Evolutionary conservation across 2,888 invertebrate species (phyloP).

Genomic region (Pycnomerus fuliginosus): DNA sequence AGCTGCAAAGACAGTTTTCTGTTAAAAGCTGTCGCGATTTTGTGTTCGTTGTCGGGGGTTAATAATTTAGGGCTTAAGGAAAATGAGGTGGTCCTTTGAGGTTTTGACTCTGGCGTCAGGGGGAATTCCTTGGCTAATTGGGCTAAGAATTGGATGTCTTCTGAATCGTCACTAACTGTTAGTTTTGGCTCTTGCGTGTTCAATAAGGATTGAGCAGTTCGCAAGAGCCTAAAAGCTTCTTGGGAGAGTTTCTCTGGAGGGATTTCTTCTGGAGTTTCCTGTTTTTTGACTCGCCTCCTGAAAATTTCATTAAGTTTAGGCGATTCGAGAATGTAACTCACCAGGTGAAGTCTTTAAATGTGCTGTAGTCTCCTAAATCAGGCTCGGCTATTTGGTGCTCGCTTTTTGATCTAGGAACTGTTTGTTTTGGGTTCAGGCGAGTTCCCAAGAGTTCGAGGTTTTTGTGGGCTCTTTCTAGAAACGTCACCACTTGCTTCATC

Average conservation of each 20-base stretch:
- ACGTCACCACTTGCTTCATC: slow-evolving; percentile 69
- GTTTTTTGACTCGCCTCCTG: slow-evolving; percentile 47
- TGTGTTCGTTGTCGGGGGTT: slow-evolving; percentile 38
- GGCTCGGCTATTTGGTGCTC: slow-evolving; percentile 50
- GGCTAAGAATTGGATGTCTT: slow-evolving; percentile 47
- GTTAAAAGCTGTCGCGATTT: slow-evolving; percentile 44
- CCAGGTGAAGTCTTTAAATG: slow-evolving; percentile 62
- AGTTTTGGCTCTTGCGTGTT: slow-evolving; percentile 65
- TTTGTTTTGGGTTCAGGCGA: slow-evolving; percentile 42
- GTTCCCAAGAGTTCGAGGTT: slow-evolving; percentile 59
- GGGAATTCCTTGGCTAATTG: slow-evolving; percentile 51
- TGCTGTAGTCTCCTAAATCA: slow-evolving; percentile 45
- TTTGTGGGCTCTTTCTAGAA: slow-evolving; percentile 67
- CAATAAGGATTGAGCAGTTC: slow-evolving; percentile 65
- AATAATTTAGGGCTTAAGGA: slow-evolving; percentile 46
- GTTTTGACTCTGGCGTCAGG: slow-evolving; percentile 31
- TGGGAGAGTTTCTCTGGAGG: slow-evolving; percentile 65
- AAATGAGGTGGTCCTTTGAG: slow-evolving; percentile 43
- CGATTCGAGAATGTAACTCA: slow-evolving; percentile 41
- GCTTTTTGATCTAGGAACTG: slow-evolving; percentile 56
- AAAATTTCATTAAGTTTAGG: slow-evolving; percentile 14
- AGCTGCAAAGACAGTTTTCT: slow-evolving; percentile 48
- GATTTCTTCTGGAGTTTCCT: slow-evolving; percentile 53
- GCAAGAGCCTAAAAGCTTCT: slow-evolving; percentile 65
- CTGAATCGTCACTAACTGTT: slow-evolving; percentile 42